These are phyloP conservation scores for Eumaeus atala DNA, from an alignment of 1,140 invertebrate genomes.

Conservation along the genomic window DNA sequence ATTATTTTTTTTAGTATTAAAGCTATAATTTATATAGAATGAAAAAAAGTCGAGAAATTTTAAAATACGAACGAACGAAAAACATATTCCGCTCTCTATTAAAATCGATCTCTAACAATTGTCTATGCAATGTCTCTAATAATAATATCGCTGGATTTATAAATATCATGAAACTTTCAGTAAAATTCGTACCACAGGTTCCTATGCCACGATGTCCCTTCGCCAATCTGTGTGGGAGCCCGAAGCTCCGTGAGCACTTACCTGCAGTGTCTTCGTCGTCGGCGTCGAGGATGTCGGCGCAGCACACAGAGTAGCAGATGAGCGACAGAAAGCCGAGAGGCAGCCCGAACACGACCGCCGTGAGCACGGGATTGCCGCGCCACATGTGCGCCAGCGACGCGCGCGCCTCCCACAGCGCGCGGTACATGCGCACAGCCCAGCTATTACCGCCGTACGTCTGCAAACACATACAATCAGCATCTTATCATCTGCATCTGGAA, in stretches of 20 bases:
- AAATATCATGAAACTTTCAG: too few species aligned
- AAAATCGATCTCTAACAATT: too few species aligned
- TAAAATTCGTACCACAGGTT: too few species aligned
- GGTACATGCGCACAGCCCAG: constrained; percentile 81
- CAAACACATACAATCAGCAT: constrained; percentile 6
- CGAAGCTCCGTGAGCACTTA: constrained; percentile 18
- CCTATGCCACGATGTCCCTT: too few species aligned
- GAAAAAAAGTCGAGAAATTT: too few species aligned
- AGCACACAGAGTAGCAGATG: constrained; percentile 95
- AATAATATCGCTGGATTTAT: too few species aligned
- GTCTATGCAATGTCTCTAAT: too few species aligned
- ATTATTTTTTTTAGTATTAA: too few species aligned
- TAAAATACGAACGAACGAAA: too few species aligned
- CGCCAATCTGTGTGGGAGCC: too few species aligned
- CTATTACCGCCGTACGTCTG: constrained; percentile 89
- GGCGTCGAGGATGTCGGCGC: constrained; percentile 94
- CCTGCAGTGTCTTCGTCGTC: constrained; percentile 79
- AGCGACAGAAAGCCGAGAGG: constrained; percentile 93
- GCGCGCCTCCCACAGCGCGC: constrained; percentile 85
- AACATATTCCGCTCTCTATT: too few species aligned
- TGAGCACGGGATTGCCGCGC: constrained; percentile 92
- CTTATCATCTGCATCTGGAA: constrained; percentile 6
- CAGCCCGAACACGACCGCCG: constrained; percentile 89
- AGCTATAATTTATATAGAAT: too few species aligned
- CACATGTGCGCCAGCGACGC: constrained; percentile 88